phyloP scores from a whole-genome alignment of 2,888 invertebrate species.

The Timandra comae region DNA sequence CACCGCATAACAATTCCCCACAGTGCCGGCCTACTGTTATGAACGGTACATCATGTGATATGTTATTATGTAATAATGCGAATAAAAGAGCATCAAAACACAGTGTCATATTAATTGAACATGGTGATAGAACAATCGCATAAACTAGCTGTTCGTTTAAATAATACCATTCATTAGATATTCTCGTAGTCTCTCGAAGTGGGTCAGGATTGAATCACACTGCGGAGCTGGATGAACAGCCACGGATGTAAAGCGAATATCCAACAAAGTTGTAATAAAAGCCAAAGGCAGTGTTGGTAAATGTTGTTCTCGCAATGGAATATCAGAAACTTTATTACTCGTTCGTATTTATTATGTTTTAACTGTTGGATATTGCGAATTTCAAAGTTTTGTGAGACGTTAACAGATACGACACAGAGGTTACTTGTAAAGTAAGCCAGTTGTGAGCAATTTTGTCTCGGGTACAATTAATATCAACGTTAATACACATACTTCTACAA shows the following conservation, averaged over 20 bases:
- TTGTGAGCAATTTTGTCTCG: no score
- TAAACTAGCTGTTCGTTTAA: slow-evolving; percentile 9
- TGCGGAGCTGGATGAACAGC: slow-evolving; percentile 27
- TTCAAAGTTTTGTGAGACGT: no score
- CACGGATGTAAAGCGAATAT: slow-evolving; percentile 28
- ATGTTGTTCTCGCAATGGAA: slow-evolving; percentile 16
- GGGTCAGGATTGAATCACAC: slow-evolving; percentile 24
- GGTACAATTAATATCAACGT: no score
- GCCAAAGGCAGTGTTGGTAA: slow-evolving; percentile 22
- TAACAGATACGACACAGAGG: no score
- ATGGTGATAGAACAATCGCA: slow-evolving; percentile 6
- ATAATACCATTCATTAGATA: slow-evolving; percentile 10
- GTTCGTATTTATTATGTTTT: slow-evolving; percentile 3
- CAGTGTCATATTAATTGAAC: slow-evolving; percentile 1
- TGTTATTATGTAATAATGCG: no score
- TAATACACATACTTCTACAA: no score
- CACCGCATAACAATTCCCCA: no score
- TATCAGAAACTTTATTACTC: no score
- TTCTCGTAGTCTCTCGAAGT: slow-evolving; percentile 4
- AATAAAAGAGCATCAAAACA: background rate
- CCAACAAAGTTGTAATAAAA: slow-evolving; percentile 35
- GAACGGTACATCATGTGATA: no score
- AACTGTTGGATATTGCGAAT: slow-evolving; percentile 1
- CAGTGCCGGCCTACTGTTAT: no score
- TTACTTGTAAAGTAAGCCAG: no score